These are phyloP conservation scores for Cosmia trapezina DNA, from an alignment of 2,888 invertebrate species.

Conservation along the genomic window DNA sequence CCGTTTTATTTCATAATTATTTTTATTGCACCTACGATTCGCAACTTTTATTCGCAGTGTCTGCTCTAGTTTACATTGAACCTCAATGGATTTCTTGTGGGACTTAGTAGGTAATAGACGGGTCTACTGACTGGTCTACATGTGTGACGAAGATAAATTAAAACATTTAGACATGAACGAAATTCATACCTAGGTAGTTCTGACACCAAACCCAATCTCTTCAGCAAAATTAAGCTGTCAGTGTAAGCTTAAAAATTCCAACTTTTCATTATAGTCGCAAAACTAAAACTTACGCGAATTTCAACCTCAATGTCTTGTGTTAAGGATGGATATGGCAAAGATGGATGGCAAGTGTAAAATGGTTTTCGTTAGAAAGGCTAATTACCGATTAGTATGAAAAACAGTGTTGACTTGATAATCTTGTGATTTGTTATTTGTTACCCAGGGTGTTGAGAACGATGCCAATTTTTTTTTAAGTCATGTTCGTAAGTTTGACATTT, in stretches of 20 bases:
- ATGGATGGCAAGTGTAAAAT: background rate
- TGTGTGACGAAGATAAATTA: constrained; percentile 40
- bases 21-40: no score
- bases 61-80: no score
- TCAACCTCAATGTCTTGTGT: background rate
- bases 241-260: constrained; percentile 15
- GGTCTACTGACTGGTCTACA: constrained; percentile 18
- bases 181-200: constrained; percentile 13
- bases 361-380: constrained; percentile 36
- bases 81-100: no score
- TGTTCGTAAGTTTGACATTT: constrained; percentile 25
- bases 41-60: no score
- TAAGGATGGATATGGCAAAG: background rate
- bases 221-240: constrained; percentile 53
- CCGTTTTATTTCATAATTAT: no score
- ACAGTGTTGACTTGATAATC: constrained; percentile 47
- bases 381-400: constrained; percentile 56
- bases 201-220: constrained; percentile 43
- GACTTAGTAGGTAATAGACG: constrained; percentile 21
- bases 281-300: constrained; percentile 29
- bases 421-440: constrained; percentile 42
- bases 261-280: background rate
- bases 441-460: constrained; percentile 1
- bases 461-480: constrained; percentile 40
- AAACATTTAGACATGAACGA: constrained; percentile 30